These are phyloP conservation scores for Amazona ochrocephala DNA, from an alignment of 2,797 vertebrate genomes.

Conservation along the genomic window DNA sequence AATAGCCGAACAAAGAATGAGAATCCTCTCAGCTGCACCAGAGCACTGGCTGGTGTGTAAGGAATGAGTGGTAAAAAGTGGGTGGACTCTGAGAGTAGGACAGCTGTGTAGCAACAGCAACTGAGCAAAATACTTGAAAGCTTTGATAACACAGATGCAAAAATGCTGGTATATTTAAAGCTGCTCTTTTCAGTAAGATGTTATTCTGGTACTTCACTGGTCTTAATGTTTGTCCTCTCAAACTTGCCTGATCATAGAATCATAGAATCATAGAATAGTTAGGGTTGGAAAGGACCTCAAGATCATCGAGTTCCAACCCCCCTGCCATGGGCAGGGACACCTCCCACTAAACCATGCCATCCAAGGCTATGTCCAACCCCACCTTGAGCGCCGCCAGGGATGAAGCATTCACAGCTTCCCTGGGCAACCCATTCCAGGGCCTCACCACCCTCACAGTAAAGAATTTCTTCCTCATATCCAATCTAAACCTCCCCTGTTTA, in stretches of 20 bases:
- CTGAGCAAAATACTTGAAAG: neutral
- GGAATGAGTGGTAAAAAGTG: neutral
- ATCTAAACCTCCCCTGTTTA: no score
- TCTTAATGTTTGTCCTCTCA: neutral
- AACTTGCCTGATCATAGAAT: neutral
- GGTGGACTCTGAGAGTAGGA: neutral
- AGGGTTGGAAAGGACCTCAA: no score
- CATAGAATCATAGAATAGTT: no score
- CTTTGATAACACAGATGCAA: neutral
- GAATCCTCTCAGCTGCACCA: neutral
- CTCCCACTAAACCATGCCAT: no score
- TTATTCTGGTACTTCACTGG: neutral
- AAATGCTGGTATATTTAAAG: neutral
- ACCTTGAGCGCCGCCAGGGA: no score
- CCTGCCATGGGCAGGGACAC: no score
- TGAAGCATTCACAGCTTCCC: no score
- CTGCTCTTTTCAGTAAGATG: neutral
- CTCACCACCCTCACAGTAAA: no score
- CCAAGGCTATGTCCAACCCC: no score
- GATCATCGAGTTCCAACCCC: no score
- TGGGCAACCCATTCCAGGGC: no score
- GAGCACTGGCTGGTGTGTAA: neutral
- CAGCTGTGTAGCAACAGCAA: neutral
- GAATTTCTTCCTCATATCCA: no score
- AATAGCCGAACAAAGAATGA: constrained; percentile 2